Evolutionary conservation across 2,113 vertebrate species (phyloP).

Genomic region (Macquaria ambigua): DNA sequence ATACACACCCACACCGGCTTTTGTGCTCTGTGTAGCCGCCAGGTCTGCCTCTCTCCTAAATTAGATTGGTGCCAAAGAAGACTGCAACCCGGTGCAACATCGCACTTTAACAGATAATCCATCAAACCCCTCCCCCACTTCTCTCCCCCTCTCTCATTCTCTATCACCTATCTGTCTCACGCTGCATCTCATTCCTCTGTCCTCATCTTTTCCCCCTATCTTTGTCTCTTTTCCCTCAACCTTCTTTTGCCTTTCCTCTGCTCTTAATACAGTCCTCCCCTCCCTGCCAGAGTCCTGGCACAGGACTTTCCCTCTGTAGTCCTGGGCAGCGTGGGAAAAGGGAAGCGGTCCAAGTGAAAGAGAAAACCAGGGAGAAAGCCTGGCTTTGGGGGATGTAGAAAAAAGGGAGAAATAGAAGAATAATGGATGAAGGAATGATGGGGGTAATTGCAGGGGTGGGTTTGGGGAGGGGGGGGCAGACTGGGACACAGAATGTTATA

Average conservation of each 20-base stretch:
- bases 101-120: slow-evolving; percentile 74
- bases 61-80: slow-evolving; percentile 73
- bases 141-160: not conserved
- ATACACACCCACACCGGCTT: slow-evolving; percentile 5
- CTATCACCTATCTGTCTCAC: slow-evolving; percentile 37
- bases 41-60: slow-evolving; percentile 67
- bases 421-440: slow-evolving; percentile 1
- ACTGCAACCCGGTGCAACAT: slow-evolving; percentile 69
- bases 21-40: slow-evolving; percentile 59
- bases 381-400: slow-evolving; percentile 9
- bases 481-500: too few species aligned
- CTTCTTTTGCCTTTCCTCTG: slow-evolving; percentile 8
- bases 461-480: too few species aligned
- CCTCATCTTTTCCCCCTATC: not conserved
- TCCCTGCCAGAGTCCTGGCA: slow-evolving; percentile 53
- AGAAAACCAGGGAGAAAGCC: slow-evolving; percentile 20
- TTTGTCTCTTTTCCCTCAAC: not conserved
- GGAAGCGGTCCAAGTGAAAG: slow-evolving; percentile 59
- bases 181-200: not conserved
- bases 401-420: not conserved
- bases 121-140: slow-evolving; percentile 34
- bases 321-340: slow-evolving; percentile 75
- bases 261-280: slow-evolving; percentile 30
- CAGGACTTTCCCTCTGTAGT: slow-evolving; percentile 37
- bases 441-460: not conserved